Evolutionary conservation across 2,888 invertebrate species (phyloP).

Genomic region (Drosophila picticornis): DNA sequence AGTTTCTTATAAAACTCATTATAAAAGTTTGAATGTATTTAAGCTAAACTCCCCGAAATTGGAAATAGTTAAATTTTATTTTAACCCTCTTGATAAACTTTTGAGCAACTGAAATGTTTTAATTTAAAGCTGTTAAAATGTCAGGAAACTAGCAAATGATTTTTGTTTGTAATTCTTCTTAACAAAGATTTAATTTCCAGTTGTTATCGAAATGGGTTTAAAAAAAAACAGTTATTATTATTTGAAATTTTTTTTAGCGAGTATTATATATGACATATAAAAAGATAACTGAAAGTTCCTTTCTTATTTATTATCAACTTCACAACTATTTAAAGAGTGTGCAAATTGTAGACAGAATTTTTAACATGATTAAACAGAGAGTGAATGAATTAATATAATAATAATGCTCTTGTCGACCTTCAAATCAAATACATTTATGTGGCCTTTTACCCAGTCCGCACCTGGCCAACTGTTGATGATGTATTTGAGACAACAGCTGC

Average conservation of each 20-base stretch:
- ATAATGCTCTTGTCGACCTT: conserved; percentile 2
- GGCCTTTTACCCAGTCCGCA: not conserved
- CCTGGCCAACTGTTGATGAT: conserved; percentile 47
- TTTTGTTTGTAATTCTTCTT: rapidly evolving
- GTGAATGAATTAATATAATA: not conserved
- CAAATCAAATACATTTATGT: conserved; percentile 18
- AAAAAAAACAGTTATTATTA: not conserved
- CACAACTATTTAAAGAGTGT: not conserved
- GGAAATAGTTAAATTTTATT: not conserved
- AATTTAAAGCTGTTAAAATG: not conserved
- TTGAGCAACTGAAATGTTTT: not conserved
- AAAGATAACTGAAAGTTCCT: not conserved
- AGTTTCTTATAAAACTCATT: not conserved
- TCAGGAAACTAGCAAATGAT: no score
- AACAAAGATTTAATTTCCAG: not conserved
- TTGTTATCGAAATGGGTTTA: not conserved
- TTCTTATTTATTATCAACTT: not conserved
- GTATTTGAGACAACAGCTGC: conserved; percentile 57
- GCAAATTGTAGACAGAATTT: not conserved
- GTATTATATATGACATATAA: not conserved
- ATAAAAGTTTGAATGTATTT: not conserved
- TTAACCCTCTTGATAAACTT: not conserved
- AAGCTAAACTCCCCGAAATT: no score
- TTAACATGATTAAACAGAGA: not conserved
- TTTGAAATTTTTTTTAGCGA: not conserved